A percentile compares a stretch with the other conserved stretches of the same genome.
phyloP scores from a whole-genome alignment of 2,113 vertebrate species.

The Anhinga rufa region DNA sequence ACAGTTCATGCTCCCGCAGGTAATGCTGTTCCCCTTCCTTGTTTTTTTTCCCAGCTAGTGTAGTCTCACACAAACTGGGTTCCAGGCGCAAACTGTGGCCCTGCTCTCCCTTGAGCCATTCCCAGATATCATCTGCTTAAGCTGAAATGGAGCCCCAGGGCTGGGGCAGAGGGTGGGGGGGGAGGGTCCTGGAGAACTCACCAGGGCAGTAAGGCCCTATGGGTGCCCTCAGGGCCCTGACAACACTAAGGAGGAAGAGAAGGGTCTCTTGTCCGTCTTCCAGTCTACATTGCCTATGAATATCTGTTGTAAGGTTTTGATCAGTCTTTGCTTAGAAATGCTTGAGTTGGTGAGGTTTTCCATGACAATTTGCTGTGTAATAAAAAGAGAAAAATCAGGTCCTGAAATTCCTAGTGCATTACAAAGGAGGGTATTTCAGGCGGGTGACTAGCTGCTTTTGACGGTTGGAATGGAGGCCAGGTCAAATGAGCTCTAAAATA shows the following conservation, averaged over 20 bases:
- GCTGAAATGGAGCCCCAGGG: not conserved
- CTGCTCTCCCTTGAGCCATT: not conserved
- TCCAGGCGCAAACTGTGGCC: not conserved
- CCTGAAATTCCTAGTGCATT: not conserved
- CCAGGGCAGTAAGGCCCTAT: not conserved
- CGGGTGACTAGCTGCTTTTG: not conserved
- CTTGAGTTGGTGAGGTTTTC: not conserved
- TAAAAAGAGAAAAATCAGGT: not conserved
- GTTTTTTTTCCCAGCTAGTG: not conserved
- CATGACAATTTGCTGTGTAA: not conserved
- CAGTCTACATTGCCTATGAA: not conserved
- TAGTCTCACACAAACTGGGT: not conserved
- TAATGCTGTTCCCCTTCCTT: not conserved
- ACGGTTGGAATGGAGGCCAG: not conserved
- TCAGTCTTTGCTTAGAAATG: not conserved
- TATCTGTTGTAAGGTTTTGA: not conserved
- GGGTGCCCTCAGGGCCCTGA: not conserved
- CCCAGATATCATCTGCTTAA: not conserved
- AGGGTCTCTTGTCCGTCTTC: not conserved
- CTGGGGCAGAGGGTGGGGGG: fast-evolving
- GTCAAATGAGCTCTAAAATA: not conserved
- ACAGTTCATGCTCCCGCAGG: not conserved
- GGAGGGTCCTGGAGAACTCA: too few species aligned
- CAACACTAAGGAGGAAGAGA: not conserved
- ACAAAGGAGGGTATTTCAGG: not conserved